Base-by-base conservation (phyloP, 2,797 vertebrate species). In the Mus caroli region DNA sequence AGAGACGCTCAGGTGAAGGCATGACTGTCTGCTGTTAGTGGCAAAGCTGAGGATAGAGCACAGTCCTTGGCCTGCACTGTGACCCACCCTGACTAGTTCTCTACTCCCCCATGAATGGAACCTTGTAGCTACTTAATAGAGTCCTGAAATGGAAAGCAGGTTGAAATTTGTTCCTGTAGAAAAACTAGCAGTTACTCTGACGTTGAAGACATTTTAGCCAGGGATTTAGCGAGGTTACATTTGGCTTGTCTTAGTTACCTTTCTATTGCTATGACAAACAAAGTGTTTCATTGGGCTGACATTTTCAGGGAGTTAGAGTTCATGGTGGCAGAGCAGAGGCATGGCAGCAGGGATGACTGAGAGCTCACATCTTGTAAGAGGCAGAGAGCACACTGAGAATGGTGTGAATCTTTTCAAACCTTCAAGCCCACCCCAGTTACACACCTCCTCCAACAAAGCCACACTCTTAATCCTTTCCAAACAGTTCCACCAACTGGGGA, bases 151-250 rank as follows among this genome's bases (percentile, higher is more conserved):
- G 31, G 76, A 85, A 91, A 94, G 50, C 37, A 90, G 28, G 43
- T 77, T 9, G 26, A 37, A 80, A 43, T 88, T 79, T 94, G 28
- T 91, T 91, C 67, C 85, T 88, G n/a, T 82, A 17, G 31, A 89
- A 92, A 80, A 67, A 86, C 50, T 94, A 75, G 73, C 20, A 56
- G 19, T 91, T 80, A 78, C 20, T 88, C 28, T 64, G 91, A 9
- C 46, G 94, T 85, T 94, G 86, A 77, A 92, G 69, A 67, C 76
- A 3, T 67, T 91, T 87, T 79, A 91, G 56, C 34, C 13, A 14
- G 2, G 0, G 58, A 84, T 88, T 78, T 93, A 40, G 40, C 79
- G 75, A 60, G 24, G 24, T 40, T 75, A 0, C 62, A 11, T 0
- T 82, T 67, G 46, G 54, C 24, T 34, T 88, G 11, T n/a, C 28